Percentiles rank a stretch among this genome's conserved stretches.
phyloP scores from a whole-genome alignment of 2,888 invertebrate species.

The Rotaria socialis region DNA sequence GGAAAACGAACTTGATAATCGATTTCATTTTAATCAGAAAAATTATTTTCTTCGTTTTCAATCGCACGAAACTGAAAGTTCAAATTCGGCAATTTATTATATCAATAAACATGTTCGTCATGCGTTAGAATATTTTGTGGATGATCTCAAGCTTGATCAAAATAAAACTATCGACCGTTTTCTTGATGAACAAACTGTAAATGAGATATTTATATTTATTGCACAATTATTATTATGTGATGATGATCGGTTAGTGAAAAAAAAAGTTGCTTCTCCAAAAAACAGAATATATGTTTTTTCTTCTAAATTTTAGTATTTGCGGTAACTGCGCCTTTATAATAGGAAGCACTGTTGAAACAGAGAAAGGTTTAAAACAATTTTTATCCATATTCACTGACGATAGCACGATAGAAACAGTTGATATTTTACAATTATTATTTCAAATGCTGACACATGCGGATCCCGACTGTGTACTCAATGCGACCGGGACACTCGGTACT shows the following conservation, averaged over 20 bases:
- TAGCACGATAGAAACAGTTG: slow-evolving; percentile 49
- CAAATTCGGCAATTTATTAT: neutral
- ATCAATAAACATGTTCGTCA: neutral
- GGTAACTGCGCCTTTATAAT: slow-evolving; percentile 59
- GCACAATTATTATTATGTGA: slow-evolving; percentile 54
- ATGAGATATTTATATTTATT: slow-evolving; percentile 57
- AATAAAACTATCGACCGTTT: slow-evolving; percentile 55
- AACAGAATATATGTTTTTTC: too few relatives aligned
- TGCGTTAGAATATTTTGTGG: slow-evolving; percentile 49
- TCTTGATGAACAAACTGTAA: slow-evolving; percentile 55
- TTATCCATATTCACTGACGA: slow-evolving; percentile 52
- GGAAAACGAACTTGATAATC: neutral
- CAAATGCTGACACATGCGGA: slow-evolving; percentile 56
- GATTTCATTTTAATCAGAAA: neutral
- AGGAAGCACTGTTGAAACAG: slow-evolving; percentile 58
- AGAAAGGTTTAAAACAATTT: slow-evolving; percentile 55
- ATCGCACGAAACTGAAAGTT: neutral
- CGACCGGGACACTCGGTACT: slow-evolving; percentile 59
- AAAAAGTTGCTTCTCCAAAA: neutral
- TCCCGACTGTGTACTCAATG: slow-evolving; percentile 59
- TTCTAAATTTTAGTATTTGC: slow-evolving; percentile 53
- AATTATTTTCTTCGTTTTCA: slow-evolving; percentile 6
- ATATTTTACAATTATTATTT: slow-evolving; percentile 54
- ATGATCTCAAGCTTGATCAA: slow-evolving; percentile 57
- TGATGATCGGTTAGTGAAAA: slow-evolving; percentile 47